These are phyloP conservation scores for Agrochola macilenta DNA, from an alignment of 2,888 invertebrate genomes.

Conservation along the genomic window DNA sequence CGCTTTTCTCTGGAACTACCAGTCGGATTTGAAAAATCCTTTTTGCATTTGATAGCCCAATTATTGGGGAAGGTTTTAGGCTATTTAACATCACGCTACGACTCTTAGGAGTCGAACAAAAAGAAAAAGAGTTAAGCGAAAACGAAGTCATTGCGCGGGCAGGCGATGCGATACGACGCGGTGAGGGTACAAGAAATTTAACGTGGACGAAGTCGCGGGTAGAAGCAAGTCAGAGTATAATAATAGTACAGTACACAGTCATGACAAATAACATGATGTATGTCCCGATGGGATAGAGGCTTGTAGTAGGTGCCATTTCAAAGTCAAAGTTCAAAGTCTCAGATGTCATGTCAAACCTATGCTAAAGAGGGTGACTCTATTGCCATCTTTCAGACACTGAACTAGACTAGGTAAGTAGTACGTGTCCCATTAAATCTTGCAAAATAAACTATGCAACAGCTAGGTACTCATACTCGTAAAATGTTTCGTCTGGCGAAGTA, in stretches of 20 bases:
- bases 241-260: background rate
- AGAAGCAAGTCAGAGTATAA: background rate
- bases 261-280: background rate
- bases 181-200: background rate
- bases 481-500: conserved; percentile 1
- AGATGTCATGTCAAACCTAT: background rate
- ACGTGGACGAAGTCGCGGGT: background rate
- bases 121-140: background rate
- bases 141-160: background rate
- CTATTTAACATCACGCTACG: background rate
- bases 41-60: background rate
- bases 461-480: background rate
- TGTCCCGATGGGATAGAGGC: background rate
- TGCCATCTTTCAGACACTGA: background rate
- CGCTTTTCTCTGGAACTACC: background rate
- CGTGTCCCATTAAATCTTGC: background rate
- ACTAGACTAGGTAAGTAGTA: too few relatives aligned
- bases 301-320: background rate
- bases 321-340: background rate
- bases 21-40: rapidly evolving
- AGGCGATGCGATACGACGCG: background rate
- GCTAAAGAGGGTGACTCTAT: background rate
- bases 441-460: background rate
- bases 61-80: background rate
- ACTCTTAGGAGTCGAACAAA: background rate